Percentiles rank a stretch among this genome's conserved stretches.
Evolutionary conservation across 2,113 vertebrate species (phyloP).

Genomic region (Hirundichthys speculiger): DNA sequence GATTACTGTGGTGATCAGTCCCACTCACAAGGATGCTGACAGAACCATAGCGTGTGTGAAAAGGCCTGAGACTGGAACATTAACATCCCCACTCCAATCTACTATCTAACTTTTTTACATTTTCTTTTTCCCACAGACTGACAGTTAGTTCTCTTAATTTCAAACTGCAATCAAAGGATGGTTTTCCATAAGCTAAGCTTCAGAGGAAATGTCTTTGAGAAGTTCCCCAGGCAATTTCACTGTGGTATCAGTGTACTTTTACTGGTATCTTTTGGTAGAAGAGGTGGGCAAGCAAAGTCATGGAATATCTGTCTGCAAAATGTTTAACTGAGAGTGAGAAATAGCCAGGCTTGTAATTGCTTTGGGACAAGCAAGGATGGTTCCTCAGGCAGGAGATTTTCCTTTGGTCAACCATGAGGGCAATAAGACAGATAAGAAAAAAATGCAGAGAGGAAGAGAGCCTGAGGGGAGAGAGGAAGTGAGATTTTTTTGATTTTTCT

Average conservation of each 20-base stretch:
- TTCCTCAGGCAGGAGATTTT: conserved; percentile 64
- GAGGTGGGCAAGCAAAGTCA: conserved; percentile 61
- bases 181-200: conserved; percentile 55
- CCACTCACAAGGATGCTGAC: background rate
- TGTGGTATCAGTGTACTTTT: conserved; percentile 56
- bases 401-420: conserved; percentile 64
- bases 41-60: background rate
- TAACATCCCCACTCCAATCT: conserved; percentile 28
- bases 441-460: conserved; percentile 18
- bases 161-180: conserved; percentile 41
- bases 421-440: conserved; percentile 65
- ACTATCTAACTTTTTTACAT: background rate
- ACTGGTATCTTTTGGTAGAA: conserved; percentile 55
- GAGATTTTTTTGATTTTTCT: conserved; percentile 55
- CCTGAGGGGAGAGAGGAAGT: conserved; percentile 10
- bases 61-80: conserved; percentile 8
- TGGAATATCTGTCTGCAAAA: conserved; percentile 64
- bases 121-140: conserved; percentile 25
- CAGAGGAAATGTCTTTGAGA: conserved; percentile 50
- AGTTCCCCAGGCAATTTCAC: conserved; percentile 51
- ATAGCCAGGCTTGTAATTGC: conserved; percentile 77
- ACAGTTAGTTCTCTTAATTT: conserved; percentile 52
- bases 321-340: conserved; percentile 71
- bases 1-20: background rate
- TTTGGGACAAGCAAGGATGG: conserved; percentile 71